Evolutionary conservation across 2,113 vertebrate genomes (phyloP).

Genomic region (Anarhynchus alexandrinus): DNA sequence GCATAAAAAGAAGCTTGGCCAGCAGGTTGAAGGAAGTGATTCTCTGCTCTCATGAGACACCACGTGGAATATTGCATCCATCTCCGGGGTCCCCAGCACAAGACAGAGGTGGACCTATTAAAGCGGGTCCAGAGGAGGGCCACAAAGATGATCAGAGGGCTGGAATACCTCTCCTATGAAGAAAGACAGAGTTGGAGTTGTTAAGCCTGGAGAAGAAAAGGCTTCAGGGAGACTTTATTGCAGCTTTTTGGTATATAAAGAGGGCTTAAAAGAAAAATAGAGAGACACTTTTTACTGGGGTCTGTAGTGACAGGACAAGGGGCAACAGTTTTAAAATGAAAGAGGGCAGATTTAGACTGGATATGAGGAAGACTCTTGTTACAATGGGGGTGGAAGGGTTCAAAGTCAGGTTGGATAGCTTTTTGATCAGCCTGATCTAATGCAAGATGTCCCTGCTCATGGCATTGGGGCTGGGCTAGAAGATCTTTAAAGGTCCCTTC

Average conservation of each 20-base stretch:
- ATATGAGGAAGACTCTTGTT: background rate
- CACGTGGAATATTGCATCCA: background rate
- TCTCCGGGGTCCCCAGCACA: background rate
- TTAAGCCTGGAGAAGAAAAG: background rate
- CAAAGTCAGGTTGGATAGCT: background rate
- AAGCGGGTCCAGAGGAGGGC: background rate
- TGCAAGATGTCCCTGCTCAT: background rate
- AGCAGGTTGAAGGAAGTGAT: background rate
- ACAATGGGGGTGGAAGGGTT: background rate
- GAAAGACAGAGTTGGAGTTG: background rate
- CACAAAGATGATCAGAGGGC: background rate
- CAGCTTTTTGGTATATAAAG: background rate
- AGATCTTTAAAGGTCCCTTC: background rate
- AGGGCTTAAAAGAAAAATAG: background rate
- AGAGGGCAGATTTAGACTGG: background rate
- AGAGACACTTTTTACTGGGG: background rate
- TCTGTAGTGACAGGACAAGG: background rate
- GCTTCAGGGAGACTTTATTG: background rate
- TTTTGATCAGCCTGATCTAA: background rate
- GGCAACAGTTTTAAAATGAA: background rate
- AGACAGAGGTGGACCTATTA: background rate
- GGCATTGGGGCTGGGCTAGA: background rate
- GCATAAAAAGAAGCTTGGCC: background rate
- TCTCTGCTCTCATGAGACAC: background rate
- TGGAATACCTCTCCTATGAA: background rate